A percentile compares a stretch with the other conserved stretches of the same genome.
These are phyloP conservation scores for Pygmarrhopalites habei DNA, from an alignment of 1,140 invertebrate species.

Conservation along the genomic window DNA sequence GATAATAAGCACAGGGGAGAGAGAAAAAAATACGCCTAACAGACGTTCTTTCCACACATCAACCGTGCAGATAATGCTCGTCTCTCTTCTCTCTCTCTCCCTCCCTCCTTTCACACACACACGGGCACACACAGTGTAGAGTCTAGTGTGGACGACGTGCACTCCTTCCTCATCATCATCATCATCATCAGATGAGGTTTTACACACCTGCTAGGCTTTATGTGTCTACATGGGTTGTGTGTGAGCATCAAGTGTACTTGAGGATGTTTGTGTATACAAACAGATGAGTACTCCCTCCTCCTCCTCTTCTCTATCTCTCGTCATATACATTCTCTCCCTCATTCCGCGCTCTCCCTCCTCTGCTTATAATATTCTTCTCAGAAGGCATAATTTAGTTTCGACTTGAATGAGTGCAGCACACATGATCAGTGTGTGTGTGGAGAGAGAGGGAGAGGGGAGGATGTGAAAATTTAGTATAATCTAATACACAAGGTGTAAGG, in stretches of 20 bases:
- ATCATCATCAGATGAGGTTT: conserved; percentile 26
- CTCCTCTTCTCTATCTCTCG: neutral
- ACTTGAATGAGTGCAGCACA: neutral
- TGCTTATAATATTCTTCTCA: neutral
- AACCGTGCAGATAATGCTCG: neutral
- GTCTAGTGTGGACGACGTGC: too few species aligned
- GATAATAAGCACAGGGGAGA: conserved; percentile 39
- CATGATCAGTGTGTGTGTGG: too few species aligned
- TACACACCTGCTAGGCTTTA: conserved; percentile 27
- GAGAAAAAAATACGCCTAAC: conserved; percentile 29
- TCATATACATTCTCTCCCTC: neutral
- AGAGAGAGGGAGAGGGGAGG: neutral
- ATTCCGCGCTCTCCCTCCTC: too few species aligned
- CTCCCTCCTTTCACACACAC: too few species aligned
- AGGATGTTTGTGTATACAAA: neutral
- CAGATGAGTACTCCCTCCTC: neutral
- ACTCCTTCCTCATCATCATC: conserved; percentile 29
- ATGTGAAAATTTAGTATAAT: neutral
- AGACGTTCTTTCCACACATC: conserved; percentile 24
- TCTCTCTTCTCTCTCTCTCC: neutral
- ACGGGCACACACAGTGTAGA: too few species aligned
- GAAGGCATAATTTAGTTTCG: conserved; percentile 8
- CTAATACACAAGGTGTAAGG: too few species aligned
- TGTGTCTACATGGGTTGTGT: neutral
- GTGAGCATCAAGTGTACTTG: neutral